These are phyloP conservation scores for Elgaria multicarinata DNA, from an alignment of 2,113 vertebrate genomes.

Conservation along the genomic window DNA sequence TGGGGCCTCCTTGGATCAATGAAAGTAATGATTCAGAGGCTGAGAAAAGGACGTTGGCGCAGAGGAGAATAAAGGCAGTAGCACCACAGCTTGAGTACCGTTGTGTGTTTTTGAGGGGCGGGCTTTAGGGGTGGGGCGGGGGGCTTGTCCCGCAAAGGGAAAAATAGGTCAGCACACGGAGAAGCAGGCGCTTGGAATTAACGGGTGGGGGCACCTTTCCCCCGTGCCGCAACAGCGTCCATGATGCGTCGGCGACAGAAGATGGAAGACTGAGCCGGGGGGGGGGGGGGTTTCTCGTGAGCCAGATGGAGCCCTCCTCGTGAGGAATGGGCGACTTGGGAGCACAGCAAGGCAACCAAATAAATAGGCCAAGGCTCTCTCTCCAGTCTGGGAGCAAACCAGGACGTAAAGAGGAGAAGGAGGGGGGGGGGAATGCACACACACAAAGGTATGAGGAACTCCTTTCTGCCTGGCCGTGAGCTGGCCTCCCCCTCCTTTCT, in stretches of 20 bases:
- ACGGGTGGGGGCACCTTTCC: no score
- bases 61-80: slow-evolving; percentile 28
- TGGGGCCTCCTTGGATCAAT: slow-evolving; percentile 6
- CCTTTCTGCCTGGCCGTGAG: background rate
- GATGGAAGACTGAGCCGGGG: no score
- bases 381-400: background rate
- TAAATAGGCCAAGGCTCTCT: no score
- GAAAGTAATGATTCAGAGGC: slow-evolving; percentile 27
- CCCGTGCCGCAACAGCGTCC: no score
- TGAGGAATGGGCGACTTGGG: background rate
- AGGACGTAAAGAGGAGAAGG: background rate
- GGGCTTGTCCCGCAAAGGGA: background rate
- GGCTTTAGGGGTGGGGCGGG: background rate
- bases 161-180: background rate
- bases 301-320: background rate
- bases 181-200: background rate
- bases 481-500: background rate
- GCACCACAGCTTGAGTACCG: background rate
- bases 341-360: background rate
- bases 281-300: no score
- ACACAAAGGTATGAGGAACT: background rate
- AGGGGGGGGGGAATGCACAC: no score
- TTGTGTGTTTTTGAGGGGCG: background rate
- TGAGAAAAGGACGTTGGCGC: background rate
- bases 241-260: no score